A percentile compares a stretch with the other conserved stretches of the same genome.
Conservation (phyloP, 1,140 invertebrate species). For the Mylabris phalerata region DNA sequence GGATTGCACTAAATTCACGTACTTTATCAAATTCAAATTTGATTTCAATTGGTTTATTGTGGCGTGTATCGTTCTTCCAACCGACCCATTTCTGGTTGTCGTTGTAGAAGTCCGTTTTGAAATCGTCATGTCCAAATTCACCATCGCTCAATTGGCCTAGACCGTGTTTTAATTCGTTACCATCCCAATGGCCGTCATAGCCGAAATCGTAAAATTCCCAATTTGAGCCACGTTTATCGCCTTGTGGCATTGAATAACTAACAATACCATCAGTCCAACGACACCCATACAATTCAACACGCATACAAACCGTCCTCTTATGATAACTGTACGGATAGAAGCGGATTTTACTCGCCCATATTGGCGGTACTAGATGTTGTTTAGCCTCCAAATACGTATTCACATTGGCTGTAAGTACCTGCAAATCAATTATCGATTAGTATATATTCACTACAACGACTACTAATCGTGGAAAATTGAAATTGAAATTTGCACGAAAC, state of each 20-base stretch:
- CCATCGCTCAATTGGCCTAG: conserved; percentile 82
- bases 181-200: conserved; percentile 63
- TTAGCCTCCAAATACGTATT: conserved; percentile 76
- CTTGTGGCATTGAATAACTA: conserved; percentile 77
- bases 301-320: conserved; percentile 68
- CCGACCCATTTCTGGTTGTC: conserved; percentile 80
- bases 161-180: conserved; percentile 57
- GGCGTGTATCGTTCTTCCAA: conserved; percentile 76
- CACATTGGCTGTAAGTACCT: conserved; percentile 75
- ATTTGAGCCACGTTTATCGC: conserved; percentile 61
- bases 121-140: conserved; percentile 56
- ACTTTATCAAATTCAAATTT: conserved; percentile 84
- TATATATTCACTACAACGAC: neutral
- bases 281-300: conserved; percentile 72
- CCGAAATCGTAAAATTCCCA: conserved; percentile 72
- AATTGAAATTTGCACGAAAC: no score
- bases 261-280: conserved; percentile 67
- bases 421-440: conserved; percentile 23
- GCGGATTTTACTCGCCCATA: conserved; percentile 65
- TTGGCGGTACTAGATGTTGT: conserved; percentile 61
- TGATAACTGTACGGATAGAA: conserved; percentile 69
- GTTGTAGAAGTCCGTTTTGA: conserved; percentile 59
- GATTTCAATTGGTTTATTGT: conserved; percentile 60
- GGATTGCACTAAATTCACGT: conserved; percentile 77
- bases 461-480: neutral